Evolutionary conservation across 2,888 invertebrate species (phyloP), one percentile per base, ranked within the genome.

Genomic region (Parnassius orleans): DNA sequence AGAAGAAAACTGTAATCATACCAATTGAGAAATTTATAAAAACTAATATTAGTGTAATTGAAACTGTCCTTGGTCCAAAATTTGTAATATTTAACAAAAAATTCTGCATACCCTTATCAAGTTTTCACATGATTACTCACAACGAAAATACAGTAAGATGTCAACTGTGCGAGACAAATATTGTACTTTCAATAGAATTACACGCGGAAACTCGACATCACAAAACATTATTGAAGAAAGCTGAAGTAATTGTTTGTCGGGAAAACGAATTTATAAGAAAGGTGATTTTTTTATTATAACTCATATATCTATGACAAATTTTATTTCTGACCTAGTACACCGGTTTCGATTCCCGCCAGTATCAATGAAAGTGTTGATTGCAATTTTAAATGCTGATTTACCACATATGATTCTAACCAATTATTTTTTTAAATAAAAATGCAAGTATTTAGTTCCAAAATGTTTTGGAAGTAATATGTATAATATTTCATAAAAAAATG

Each of bases 71-170:
- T n/a, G 15, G 9, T 48, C 9, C 11, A 12, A n/a, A 14, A 5
- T n/a, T 65, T 57, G 57, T 66, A 9, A 57, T 81, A 2, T 55
- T 83, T 0, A 82, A 83, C 63, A 68, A 72, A 0, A 64, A 66
- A 47, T 69, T 70, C 62, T 79, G 76, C 48, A 24, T 82, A 2
- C 1, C 53, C 0, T 2, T 19, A 2, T 7, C 50, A 0, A 77
- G 79, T 61, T 75, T 62, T 14, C 19, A 63, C 9, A 63, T 77
- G 43, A 58, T 80, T 3, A 70, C 70, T 0, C 48, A 33, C 10
- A 62, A 53, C 44, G 52, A 24, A 3, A n/a, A 44, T 0, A 48
- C 55, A 11, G 33, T 61, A 1, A 70, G 74, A 44, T 83, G 78
- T 57, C 70, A 74, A n/a, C 51, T 55, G 1, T 77, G 76, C 61